phyloP scores from a whole-genome alignment of 2,113 vertebrate species.

The Apeltes quadracus region DNA sequence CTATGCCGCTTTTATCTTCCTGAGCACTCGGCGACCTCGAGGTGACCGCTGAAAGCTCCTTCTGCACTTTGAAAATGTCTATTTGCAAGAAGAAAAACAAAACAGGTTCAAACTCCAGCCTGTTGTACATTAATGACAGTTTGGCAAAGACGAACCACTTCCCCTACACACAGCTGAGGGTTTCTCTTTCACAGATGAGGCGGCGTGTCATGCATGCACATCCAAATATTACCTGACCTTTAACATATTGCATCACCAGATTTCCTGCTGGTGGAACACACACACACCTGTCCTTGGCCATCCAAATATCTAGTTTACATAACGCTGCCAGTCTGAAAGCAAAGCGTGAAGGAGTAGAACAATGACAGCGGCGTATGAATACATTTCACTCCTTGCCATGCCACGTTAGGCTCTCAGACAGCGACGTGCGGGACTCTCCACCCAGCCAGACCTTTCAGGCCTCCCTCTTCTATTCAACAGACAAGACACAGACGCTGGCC shows the following conservation, averaged over 20 bases:
- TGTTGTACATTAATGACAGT: background rate
- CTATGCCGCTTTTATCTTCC: background rate
- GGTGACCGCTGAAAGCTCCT: conserved; percentile 6
- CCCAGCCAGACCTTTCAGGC: conserved; percentile 29
- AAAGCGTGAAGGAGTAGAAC: conserved; percentile 38
- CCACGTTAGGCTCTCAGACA: conserved; percentile 39
- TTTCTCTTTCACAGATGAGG: background rate
- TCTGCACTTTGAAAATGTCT: background rate
- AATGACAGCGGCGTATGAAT: conserved; percentile 45
- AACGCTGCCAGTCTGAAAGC: conserved; percentile 14
- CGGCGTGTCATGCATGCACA: background rate
- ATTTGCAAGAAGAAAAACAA: background rate
- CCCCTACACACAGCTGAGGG: background rate
- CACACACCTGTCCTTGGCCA: background rate
- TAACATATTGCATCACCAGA: background rate
- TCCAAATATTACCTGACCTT: background rate
- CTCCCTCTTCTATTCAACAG: conserved; percentile 35
- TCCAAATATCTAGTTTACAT: conserved; percentile 32
- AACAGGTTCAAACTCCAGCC: background rate
- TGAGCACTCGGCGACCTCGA: background rate
- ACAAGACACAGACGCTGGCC: conserved; percentile 41
- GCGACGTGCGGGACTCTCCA: conserved; percentile 33
- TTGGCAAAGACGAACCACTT: background rate
- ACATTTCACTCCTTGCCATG: conserved; percentile 49
- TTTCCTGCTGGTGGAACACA: background rate